Evolutionary conservation across 2,113 vertebrate genomes (phyloP).

Genomic region (Ictalurus punctatus): DNA sequence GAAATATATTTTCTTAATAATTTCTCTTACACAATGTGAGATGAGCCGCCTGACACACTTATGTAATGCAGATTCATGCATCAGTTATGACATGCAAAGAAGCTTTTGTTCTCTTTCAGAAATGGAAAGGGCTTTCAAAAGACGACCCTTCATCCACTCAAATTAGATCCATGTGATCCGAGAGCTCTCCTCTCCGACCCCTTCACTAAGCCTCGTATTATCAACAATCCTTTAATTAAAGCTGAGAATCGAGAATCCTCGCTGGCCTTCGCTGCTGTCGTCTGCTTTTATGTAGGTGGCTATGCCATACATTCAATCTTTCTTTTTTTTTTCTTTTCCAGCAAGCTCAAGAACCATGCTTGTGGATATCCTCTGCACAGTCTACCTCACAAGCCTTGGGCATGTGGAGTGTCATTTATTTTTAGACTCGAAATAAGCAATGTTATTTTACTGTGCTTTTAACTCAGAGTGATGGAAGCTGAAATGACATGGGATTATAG

Average conservation of each 20-base stretch:
- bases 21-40: background rate
- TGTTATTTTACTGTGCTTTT: conserved; percentile 27
- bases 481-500: background rate
- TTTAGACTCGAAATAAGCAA: conserved; percentile 31
- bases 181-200: conserved; percentile 8
- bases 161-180: conserved; percentile 28
- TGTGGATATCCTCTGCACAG: conserved; percentile 24
- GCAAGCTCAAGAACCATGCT: background rate
- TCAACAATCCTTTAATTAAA: conserved; percentile 38
- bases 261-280: conserved; percentile 11
- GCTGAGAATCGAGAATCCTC: background rate
- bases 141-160: conserved; percentile 30
- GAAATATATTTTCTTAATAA: background rate
- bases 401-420: conserved; percentile 35
- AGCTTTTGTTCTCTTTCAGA: background rate
- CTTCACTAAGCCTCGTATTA: conserved; percentile 16
- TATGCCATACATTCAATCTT: background rate
- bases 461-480: conserved; percentile 13
- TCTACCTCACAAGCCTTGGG: conserved; percentile 5
- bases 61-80: background rate
- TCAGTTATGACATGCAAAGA: background rate
- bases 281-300: conserved; percentile 33
- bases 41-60: background rate
- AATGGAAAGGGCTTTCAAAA: conserved; percentile 15
- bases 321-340: background rate